Evolutionary conservation across 1,140 invertebrate species (phyloP).

Genomic region (Trachelipus rathkii): DNA sequence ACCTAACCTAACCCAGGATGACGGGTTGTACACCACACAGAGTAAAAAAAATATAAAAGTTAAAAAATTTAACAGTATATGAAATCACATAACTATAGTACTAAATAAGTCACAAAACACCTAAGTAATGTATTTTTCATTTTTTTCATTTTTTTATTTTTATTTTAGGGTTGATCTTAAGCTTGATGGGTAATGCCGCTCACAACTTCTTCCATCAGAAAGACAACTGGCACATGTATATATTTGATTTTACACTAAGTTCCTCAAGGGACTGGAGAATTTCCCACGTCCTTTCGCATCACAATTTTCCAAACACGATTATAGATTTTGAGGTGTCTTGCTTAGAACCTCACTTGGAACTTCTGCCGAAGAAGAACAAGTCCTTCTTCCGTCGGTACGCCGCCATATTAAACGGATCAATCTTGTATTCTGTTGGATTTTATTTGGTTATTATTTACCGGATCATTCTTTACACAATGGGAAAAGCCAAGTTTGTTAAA

Average conservation of each 20-base stretch:
- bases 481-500: slow-evolving; percentile 32
- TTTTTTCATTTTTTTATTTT: no score
- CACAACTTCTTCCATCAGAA: slow-evolving; percentile 79
- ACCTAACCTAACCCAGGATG: no score
- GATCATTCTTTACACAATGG: slow-evolving; percentile 24
- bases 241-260: slow-evolving; percentile 65
- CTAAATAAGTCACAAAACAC: no score
- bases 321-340: slow-evolving; percentile 66
- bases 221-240: slow-evolving; percentile 75
- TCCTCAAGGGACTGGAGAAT: slow-evolving; percentile 68
- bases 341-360: slow-evolving; percentile 65
- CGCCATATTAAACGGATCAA: slow-evolving; percentile 54
- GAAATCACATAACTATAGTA: no score
- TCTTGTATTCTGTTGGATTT: slow-evolving; percentile 54
- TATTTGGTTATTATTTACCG: slow-evolving; percentile 49
- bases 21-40: no score
- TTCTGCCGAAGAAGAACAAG: slow-evolving; percentile 55
- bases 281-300: slow-evolving; percentile 71
- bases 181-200: slow-evolving; percentile 51
- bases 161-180: slow-evolving; percentile 1
- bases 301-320: slow-evolving; percentile 70
- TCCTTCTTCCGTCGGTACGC: slow-evolving; percentile 46
- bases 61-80: no score
- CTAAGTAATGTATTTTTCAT: no score
- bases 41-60: no score